phyloP scores from a whole-genome alignment of 1,140 invertebrate genomes.

The Phenacoccus solenopsis region DNA sequence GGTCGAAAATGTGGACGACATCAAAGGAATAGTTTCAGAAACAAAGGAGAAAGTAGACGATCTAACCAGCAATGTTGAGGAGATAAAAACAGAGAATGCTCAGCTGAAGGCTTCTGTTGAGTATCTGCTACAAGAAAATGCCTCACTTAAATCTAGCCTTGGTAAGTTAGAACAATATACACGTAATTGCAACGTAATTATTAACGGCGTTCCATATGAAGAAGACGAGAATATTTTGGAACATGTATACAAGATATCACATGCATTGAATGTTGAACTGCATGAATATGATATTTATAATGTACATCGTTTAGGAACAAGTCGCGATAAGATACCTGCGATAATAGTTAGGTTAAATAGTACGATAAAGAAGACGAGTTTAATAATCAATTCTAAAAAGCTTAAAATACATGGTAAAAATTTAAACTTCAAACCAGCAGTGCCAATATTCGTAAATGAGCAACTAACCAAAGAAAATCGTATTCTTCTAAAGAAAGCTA shows the following conservation, averaged over 20 bases:
- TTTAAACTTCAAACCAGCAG: no score
- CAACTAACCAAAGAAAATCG: no score
- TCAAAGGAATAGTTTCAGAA: no score
- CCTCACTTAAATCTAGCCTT: no score
- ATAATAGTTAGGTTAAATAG: not conserved
- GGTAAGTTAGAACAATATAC: not conserved
- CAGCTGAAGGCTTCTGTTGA: no score
- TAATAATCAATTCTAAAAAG: not conserved
- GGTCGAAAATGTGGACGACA: no score
- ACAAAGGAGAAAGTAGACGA: no score
- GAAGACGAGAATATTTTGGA: not conserved
- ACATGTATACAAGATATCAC: not conserved
- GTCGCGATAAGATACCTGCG: not conserved
- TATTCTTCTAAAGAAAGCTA: no score
- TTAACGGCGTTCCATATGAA: not conserved
- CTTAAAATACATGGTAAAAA: not conserved
- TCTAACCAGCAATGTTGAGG: no score
- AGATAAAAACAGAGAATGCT: no score
- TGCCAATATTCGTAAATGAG: no score
- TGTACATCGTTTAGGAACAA: not conserved
- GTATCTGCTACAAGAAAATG: no score
- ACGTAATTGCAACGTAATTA: not conserved
- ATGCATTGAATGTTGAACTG: not conserved
- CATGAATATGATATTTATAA: not conserved
- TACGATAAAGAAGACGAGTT: not conserved